Percentiles rank a stretch among this genome's conserved stretches.
phyloP scores from a whole-genome alignment of 2,888 invertebrate genomes.

The Smittia sp. region DNA sequence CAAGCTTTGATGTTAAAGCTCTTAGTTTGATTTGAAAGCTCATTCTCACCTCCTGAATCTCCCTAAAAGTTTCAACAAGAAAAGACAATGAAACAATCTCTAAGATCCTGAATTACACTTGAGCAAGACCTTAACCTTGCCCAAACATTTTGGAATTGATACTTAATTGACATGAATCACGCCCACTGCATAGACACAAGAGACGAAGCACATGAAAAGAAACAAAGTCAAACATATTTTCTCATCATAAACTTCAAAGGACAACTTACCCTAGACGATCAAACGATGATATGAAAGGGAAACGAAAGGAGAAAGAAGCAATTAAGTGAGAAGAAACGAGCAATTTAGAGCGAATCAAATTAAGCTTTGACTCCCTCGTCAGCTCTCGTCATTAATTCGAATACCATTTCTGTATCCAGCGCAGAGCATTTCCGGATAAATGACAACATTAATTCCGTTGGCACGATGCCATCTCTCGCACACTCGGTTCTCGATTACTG shows the following conservation, averaged over 20 bases:
- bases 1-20: no score
- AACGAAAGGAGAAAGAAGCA: not conserved
- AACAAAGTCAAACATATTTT: not conserved
- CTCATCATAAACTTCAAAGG: not conserved
- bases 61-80: not conserved
- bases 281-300: not conserved
- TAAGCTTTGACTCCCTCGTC: not conserved
- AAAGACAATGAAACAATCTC: not conserved
- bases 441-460: constrained; percentile 62
- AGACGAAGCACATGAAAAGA: not conserved
- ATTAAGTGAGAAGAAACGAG: not conserved
- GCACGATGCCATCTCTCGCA: constrained; percentile 66
- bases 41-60: not conserved
- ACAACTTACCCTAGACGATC: not conserved
- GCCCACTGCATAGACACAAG: not conserved
- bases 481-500: constrained; percentile 80
- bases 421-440: constrained; percentile 94
- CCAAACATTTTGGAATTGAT: not conserved
- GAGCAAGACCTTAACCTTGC: not conserved
- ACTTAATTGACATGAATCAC: constrained; percentile 12
- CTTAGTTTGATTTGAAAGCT: not conserved
- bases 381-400: not conserved
- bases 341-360: not conserved
- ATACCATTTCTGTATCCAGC: constrained; percentile 82
- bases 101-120: no score